Percentiles rank a stretch among this genome's conserved stretches.
These are phyloP conservation scores for Bombus soroeensis DNA, from an alignment of 1,140 invertebrate genomes.

Conservation along the genomic window DNA sequence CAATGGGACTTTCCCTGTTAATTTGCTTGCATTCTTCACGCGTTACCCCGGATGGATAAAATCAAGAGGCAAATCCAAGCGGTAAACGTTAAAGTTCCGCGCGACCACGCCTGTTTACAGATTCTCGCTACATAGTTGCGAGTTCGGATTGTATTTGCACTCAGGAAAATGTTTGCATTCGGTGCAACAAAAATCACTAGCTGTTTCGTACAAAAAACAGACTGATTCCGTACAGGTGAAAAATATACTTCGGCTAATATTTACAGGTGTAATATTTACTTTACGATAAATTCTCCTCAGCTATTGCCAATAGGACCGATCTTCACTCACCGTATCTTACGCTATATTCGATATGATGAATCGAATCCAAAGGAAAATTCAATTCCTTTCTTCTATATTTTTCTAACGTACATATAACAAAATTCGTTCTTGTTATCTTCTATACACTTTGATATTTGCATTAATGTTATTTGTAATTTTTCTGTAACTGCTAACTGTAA, in stretches of 20 bases:
- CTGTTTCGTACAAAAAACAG: no score
- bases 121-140: background rate
- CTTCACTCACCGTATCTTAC: no score
- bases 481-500: no score
- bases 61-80: constrained; percentile 6
- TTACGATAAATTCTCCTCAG: background rate
- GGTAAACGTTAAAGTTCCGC: constrained; percentile 2
- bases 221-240: background rate
- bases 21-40: background rate
- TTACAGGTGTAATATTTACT: background rate
- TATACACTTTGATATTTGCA: no score
- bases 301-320: no score
- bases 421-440: no score
- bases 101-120: background rate
- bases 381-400: no score
- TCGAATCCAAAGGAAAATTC: background rate
- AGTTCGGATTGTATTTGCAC: background rate
- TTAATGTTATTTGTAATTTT: no score
- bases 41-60: background rate
- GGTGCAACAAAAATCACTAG: background rate
- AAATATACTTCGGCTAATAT: background rate
- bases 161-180: background rate
- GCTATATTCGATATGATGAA: background rate
- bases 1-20: no score
- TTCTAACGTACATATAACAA: no score